These are phyloP conservation scores for Dendrocopos noguchii DNA, from an alignment of 2,113 vertebrate genomes.

Conservation along the genomic window DNA sequence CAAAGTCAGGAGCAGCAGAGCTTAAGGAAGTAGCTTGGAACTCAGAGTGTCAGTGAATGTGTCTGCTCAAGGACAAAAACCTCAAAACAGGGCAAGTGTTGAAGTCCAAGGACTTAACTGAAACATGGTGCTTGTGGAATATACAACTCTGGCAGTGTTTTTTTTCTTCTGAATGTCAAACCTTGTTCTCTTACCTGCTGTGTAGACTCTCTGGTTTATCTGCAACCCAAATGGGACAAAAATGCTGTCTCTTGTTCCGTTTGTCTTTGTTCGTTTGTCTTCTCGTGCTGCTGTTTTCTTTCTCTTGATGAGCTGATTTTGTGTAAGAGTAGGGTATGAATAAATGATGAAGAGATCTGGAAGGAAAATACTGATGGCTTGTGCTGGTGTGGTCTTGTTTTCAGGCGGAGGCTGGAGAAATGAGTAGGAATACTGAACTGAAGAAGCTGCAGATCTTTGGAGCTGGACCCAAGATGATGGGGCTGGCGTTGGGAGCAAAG, in stretches of 20 bases:
- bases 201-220: background rate
- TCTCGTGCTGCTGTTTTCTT: background rate
- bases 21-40: background rate
- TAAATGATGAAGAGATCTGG: background rate
- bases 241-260: background rate
- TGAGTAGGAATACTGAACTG: slow-evolving; percentile 88
- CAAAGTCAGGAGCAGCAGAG: background rate
- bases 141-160: background rate
- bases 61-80: background rate
- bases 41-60: background rate
- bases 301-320: background rate
- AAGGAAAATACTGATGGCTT: background rate
- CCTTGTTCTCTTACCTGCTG: background rate
- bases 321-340: background rate
- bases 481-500: slow-evolving; percentile 84
- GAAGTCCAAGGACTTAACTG: background rate
- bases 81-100: background rate
- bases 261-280: background rate
- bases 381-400: slow-evolving; percentile 52
- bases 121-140: background rate
- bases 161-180: background rate
- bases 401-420: slow-evolving; percentile 76
- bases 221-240: background rate
- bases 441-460: slow-evolving; percentile 92
- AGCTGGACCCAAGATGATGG: slow-evolving; percentile 90